Evolutionary conservation across 2,113 vertebrate species (phyloP).

Genomic region (Gorsachius goisagi): DNA sequence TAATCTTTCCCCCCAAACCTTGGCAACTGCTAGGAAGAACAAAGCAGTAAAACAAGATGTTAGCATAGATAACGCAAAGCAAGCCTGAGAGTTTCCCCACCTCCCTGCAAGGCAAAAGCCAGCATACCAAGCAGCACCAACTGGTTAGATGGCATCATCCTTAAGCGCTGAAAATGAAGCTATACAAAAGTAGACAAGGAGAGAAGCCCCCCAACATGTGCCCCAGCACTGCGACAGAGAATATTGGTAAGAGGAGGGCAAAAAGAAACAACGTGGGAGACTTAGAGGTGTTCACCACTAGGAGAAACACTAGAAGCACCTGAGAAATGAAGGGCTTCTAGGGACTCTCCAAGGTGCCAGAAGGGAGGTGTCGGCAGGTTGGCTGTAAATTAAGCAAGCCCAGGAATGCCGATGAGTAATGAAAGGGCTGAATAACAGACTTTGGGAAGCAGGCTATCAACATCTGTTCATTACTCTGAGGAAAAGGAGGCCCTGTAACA

Average conservation of each 20-base stretch:
- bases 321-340: neutral
- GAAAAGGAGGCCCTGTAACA: neutral
- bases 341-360: neutral
- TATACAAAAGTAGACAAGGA: neutral
- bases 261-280: neutral
- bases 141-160: neutral
- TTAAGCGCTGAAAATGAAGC: neutral
- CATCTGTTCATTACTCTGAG: neutral
- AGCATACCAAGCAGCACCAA: neutral
- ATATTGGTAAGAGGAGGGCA: neutral
- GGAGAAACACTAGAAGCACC: neutral
- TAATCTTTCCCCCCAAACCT: neutral
- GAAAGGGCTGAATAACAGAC: neutral
- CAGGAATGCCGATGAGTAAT: neutral
- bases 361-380: neutral
- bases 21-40: neutral
- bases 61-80: neutral
- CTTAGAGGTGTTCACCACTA: neutral
- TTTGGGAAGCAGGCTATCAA: neutral
- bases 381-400: neutral
- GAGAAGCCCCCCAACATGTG: neutral
- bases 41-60: neutral
- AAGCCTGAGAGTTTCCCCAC: neutral
- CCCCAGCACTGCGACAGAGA: neutral
- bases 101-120: neutral